A percentile compares a stretch with the other conserved stretches of the same genome.
Conservation (phyloP, 1,140 invertebrate species). For the Eupristina koningsbergeri region DNA sequence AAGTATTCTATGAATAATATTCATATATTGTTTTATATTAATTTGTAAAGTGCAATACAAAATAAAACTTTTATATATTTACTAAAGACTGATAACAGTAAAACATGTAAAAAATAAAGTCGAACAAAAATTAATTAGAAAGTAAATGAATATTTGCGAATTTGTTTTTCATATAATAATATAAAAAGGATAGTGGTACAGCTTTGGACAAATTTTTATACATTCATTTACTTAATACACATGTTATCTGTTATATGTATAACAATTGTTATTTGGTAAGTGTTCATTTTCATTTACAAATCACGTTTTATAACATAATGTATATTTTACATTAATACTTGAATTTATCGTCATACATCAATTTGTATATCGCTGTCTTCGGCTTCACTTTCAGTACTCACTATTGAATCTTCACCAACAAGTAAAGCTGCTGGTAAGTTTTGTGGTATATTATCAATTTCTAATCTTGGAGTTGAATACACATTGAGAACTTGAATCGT, state of each 20-base stretch:
- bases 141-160: constrained; percentile 30
- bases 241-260: neutral
- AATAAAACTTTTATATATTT: constrained; percentile 11
- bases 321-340: constrained; percentile 5
- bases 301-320: constrained; percentile 31
- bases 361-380: constrained; percentile 73
- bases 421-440: constrained; percentile 71
- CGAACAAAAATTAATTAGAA: constrained; percentile 20
- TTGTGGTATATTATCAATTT: constrained; percentile 71
- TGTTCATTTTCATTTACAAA: constrained; percentile 36
- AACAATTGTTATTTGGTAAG: constrained; percentile 24
- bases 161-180: constrained; percentile 2
- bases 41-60: neutral
- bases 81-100: constrained; percentile 22
- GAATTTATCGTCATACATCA: constrained; percentile 68
- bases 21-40: constrained; percentile 5
- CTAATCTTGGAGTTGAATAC: constrained; percentile 69
- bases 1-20: constrained; percentile 38
- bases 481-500: constrained; percentile 73
- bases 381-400: constrained; percentile 71
- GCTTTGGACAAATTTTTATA: neutral
- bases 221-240: neutral
- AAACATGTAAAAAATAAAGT: constrained; percentile 19
- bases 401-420: constrained; percentile 71
- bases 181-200: neutral